Evolutionary conservation across 2,888 invertebrate genomes (phyloP).

Genomic region (Clanis bilineata): DNA sequence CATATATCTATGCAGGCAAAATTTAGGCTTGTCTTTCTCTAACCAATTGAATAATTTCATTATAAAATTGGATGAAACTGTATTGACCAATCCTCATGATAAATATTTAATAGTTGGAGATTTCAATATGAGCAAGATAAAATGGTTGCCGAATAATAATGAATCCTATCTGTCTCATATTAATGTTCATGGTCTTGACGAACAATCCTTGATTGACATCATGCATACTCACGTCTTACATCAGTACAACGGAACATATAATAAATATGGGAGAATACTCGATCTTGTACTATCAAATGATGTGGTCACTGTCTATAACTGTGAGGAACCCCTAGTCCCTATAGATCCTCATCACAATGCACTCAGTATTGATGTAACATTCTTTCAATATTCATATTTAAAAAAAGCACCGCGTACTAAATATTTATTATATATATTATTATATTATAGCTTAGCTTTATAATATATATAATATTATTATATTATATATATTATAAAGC

Average conservation of each 20-base stretch:
- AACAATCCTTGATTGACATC: background rate
- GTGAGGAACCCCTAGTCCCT: background rate
- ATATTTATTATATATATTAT: too few species aligned
- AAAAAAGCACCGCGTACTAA: background rate
- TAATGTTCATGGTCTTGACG: background rate
- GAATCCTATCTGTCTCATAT: background rate
- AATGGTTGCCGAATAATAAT: background rate
- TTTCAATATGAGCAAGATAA: too few species aligned
- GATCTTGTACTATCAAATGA: background rate
- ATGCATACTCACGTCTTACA: background rate
- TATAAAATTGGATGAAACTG: background rate
- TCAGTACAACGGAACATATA: background rate
- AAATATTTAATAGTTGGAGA: too few species aligned
- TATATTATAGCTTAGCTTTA: too few species aligned
- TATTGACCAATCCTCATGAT: background rate
- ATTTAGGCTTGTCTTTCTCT: slow-evolving; percentile 2
- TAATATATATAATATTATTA: too few species aligned
- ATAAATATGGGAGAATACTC: background rate
- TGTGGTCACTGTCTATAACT: background rate
- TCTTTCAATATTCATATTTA: background rate
- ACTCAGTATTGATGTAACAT: background rate
- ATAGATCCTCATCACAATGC: background rate
- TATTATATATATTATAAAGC: background rate
- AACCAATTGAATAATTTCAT: background rate
- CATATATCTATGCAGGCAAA: slow-evolving; percentile 16